Percentiles rank a stretch among this genome's conserved stretches.
Conservation (phyloP, 2,888 invertebrate species). For the Tipula confusa region DNA sequence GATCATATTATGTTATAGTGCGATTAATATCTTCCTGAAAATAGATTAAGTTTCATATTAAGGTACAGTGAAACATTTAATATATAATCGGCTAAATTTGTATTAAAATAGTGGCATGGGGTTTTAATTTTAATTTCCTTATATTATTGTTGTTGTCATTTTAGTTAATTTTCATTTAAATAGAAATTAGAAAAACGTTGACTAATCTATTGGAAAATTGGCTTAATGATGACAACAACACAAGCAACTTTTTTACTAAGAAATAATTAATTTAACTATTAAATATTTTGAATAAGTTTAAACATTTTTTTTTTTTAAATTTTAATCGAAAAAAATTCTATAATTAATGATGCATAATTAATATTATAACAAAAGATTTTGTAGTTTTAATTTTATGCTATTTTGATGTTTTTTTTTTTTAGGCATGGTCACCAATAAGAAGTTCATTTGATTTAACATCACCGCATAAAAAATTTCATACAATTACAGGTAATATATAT, state of each 20-base stretch:
- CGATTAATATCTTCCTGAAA: too few species aligned
- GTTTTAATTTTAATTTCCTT: not conserved
- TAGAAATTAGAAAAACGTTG: not conserved
- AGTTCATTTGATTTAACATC: conserved; percentile 46
- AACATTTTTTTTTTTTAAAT: not conserved
- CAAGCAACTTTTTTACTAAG: not conserved
- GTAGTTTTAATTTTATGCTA: not conserved
- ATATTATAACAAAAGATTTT: not conserved
- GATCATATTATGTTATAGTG: too few species aligned
- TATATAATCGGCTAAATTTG: too few species aligned
- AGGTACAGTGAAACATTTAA: too few species aligned
- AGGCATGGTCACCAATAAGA: conserved; percentile 49
- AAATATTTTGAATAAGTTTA: not conserved
- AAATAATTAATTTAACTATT: not conserved
- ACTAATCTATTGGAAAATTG: conserved; percentile 25
- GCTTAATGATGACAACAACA: not conserved
- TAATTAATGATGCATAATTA: not conserved
- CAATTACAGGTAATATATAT: conserved; percentile 45
- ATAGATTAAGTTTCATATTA: too few species aligned
- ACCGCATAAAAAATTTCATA: conserved; percentile 42
- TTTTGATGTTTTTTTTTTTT: conserved; percentile 34
- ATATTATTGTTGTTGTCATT: not conserved
- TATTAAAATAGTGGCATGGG: too few species aligned
- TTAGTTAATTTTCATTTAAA: not conserved
- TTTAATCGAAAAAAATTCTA: not conserved